phyloP scores from a whole-genome alignment of 1,140 invertebrate genomes.

The Drosophila sulfurigaster region DNA sequence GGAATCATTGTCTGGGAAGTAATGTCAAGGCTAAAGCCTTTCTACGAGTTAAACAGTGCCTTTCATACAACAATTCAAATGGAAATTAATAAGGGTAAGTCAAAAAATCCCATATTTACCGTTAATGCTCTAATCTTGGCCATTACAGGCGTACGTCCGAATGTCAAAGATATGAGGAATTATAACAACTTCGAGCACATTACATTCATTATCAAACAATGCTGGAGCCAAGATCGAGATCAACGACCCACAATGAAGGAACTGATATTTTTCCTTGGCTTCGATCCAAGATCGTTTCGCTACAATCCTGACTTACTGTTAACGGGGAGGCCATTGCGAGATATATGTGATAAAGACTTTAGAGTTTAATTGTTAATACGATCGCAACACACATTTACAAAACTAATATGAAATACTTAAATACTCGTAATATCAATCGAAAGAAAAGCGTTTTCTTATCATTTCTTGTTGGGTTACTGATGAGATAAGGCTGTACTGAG shows the following conservation, averaged over 20 bases:
- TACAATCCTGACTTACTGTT: no score
- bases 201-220: background rate
- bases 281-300: no score
- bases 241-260: background rate
- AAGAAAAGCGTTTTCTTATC: no score
- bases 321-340: no score
- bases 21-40: background rate
- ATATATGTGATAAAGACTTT: no score
- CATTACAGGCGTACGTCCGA: background rate
- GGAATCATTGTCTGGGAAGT: constrained; percentile 15
- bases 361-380: no score
- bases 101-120: background rate
- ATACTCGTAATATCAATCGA: no score
- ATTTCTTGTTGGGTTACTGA: no score
- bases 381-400: no score
- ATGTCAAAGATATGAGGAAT: background rate
- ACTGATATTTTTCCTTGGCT: background rate
- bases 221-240: background rate
- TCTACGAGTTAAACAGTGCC: background rate
- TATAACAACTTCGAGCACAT: background rate
- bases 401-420: no score
- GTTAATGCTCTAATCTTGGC: no score
- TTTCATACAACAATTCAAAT: background rate
- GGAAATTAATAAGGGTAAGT: background rate
- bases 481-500: no score